phyloP scores from a whole-genome alignment of 2,797 vertebrate genomes.

The Meriones psammophilus region DNA sequence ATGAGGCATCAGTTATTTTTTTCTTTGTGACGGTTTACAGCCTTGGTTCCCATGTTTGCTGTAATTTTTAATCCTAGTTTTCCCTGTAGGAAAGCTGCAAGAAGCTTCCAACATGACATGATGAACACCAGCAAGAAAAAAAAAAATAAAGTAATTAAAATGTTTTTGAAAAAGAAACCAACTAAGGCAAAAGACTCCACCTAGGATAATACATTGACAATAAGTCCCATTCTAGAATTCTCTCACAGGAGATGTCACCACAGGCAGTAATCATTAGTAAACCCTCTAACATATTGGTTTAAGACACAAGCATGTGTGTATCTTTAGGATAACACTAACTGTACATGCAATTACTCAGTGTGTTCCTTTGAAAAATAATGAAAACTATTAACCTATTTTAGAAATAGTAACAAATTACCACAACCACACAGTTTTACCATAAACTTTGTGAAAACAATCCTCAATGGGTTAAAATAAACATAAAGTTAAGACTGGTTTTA shows the following conservation, averaged over 20 bases:
- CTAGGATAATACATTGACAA: not conserved
- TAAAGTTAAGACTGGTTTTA: rapidly evolving
- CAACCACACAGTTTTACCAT: not conserved
- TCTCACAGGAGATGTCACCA: not conserved
- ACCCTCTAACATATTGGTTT: not conserved
- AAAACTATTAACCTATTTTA: not conserved
- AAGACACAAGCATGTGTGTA: not conserved
- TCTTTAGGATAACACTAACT: not conserved
- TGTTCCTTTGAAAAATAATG: not conserved
- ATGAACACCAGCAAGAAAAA: not conserved
- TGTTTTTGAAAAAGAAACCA: not conserved
- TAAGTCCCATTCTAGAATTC: not conserved
- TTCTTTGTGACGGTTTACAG: not conserved
- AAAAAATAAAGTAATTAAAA: not conserved
- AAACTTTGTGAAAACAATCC: not conserved
- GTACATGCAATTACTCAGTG: not conserved
- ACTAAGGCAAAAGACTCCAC: not conserved
- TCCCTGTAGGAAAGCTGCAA: not conserved
- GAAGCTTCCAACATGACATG: not conserved
- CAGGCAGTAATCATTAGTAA: not conserved
- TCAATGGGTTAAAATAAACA: not conserved
- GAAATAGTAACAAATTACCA: not conserved
- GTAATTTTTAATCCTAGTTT: not conserved
- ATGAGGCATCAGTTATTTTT: not conserved
- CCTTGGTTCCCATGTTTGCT: not conserved